A percentile compares a stretch with the other conserved stretches of the same genome.
Evolutionary conservation across 2,888 invertebrate species (phyloP).

Genomic region (Hypsopygia costalis): DNA sequence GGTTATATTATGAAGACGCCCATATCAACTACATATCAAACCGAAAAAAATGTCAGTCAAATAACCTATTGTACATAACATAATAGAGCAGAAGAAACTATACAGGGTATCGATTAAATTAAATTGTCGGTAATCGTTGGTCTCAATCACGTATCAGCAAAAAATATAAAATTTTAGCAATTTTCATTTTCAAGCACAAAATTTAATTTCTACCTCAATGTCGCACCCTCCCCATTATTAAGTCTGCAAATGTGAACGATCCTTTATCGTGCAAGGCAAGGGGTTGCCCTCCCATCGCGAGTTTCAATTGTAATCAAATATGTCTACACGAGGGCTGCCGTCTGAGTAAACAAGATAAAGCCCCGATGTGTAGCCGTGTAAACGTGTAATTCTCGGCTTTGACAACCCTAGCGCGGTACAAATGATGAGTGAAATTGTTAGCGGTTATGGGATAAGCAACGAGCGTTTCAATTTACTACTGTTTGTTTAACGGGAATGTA

Average conservation of each 20-base stretch:
- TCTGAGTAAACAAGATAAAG: slow-evolving; percentile 72
- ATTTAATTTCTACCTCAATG: not conserved
- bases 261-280: not conserved
- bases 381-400: slow-evolving; percentile 43
- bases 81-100: no score
- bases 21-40: no score
- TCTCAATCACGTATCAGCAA: no score
- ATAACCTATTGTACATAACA: no score
- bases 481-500: no score
- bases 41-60: no score
- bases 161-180: no score
- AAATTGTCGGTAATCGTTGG: no score
- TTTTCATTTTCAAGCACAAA: not conserved
- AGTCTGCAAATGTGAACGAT: not conserved
- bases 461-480: not conserved
- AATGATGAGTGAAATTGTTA: slow-evolving; percentile 3
- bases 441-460: slow-evolving; percentile 13
- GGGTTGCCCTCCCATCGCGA: slow-evolving; percentile 16
- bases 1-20: no score
- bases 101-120: no score
- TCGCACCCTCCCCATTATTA: not conserved
- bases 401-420: slow-evolving; percentile 40
- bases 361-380: slow-evolving; percentile 46
- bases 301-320: slow-evolving; percentile 71
- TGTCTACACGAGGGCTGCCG: slow-evolving; percentile 42